A percentile compares a stretch with the other conserved stretches of the same genome.
Conservation (phyloP, 2,888 invertebrate genomes). For the Morpho achilles region DNA sequence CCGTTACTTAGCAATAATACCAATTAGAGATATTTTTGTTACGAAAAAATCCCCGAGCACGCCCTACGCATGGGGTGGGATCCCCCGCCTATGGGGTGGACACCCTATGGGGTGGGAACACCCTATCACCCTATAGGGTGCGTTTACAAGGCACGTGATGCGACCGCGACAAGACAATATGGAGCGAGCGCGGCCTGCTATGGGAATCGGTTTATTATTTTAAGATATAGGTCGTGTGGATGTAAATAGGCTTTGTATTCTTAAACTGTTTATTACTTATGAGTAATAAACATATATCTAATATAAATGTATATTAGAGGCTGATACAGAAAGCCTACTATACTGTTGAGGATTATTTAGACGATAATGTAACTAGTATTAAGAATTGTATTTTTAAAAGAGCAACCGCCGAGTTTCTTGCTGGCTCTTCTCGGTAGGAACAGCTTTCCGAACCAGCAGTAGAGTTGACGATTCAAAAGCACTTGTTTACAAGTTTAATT, state of each 20-base stretch:
- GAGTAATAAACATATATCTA: too few relatives aligned
- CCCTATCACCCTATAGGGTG: constrained; percentile 19
- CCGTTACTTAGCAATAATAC: constrained; percentile 21
- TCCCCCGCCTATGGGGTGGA: constrained; percentile 32
- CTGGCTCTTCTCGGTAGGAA: too few relatives aligned
- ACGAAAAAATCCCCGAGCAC: constrained; percentile 23
- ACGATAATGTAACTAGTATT: too few relatives aligned
- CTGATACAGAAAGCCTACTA: too few relatives aligned
- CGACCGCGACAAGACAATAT: constrained; percentile 8
- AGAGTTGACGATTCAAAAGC: too few relatives aligned
- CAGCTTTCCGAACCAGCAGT: too few relatives aligned
- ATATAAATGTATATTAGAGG: too few relatives aligned
- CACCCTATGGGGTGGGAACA: constrained; percentile 10
- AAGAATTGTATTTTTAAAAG: too few relatives aligned
- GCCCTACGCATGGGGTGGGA: constrained; percentile 38
- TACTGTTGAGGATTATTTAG: too few relatives aligned
- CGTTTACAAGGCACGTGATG: constrained; percentile 24
- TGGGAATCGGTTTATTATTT: constrained; percentile 4
- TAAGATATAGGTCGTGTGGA: constrained; percentile 8
- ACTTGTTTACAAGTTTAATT: too few relatives aligned
- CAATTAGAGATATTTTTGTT: constrained; percentile 27
- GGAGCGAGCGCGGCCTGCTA: constrained; percentile 3
- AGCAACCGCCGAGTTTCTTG: too few relatives aligned
- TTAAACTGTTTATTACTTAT: too few relatives aligned
- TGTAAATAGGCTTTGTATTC: neutral